Evolutionary conservation across 2,797 vertebrate species (phyloP).

Genomic region (Thunnus albacares): DNA sequence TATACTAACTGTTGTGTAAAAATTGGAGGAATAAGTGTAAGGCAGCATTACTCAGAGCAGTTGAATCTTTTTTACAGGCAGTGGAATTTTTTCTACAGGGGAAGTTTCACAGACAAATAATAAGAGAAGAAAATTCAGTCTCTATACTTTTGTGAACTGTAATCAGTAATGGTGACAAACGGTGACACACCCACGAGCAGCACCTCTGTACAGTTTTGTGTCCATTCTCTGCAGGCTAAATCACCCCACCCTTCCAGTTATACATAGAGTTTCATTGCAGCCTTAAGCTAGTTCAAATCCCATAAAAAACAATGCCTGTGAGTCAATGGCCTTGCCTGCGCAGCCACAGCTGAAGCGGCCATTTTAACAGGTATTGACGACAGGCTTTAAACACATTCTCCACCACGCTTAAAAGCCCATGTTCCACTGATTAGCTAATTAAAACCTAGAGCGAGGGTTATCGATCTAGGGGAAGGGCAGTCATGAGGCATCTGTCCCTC

Average conservation of each 20-base stretch:
- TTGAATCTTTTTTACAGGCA: background rate
- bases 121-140: too few species aligned
- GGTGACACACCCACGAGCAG: background rate
- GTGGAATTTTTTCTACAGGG: too few species aligned
- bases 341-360: conserved; percentile 57
- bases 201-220: background rate
- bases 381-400: conserved; percentile 73
- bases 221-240: conserved; percentile 13
- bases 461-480: conserved; percentile 71
- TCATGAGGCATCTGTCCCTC: conserved; percentile 71
- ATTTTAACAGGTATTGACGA: conserved; percentile 83
- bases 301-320: conserved; percentile 55
- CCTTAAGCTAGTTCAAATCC: conserved; percentile 43
- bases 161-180: background rate
- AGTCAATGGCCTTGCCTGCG: conserved; percentile 50
- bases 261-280: conserved; percentile 45
- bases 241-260: background rate
- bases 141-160: background rate
- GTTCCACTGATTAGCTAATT: conserved; percentile 88
- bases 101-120: too few species aligned
- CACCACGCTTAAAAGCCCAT: conserved; percentile 81
- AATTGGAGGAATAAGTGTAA: background rate
- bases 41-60: background rate
- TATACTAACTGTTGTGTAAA: background rate
- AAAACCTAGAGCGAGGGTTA: conserved; percentile 81